phyloP scores from a whole-genome alignment of 1,140 invertebrate genomes.

The Panagrolaimus sp. region DNA sequence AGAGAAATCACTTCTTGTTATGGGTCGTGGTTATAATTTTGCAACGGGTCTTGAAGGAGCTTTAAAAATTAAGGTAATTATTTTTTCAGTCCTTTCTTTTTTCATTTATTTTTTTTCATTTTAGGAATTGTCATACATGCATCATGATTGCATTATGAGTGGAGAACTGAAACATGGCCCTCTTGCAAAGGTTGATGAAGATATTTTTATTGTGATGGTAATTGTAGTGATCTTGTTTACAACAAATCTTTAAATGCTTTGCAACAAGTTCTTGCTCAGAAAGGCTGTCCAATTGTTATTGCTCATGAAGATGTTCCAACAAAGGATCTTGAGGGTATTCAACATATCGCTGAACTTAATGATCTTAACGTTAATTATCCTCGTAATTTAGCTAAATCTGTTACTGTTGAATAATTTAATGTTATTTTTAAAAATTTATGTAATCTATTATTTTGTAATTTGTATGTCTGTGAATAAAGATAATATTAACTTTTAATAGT shows the following conservation, averaged over 20 bases:
- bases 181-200: constrained; percentile 87
- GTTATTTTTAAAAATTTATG: no score
- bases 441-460: no score
- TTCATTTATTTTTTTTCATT: constrained; percentile 8
- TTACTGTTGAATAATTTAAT: constrained; percentile 83
- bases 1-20: constrained; percentile 89
- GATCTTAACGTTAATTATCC: constrained; percentile 97
- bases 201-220: constrained; percentile 97
- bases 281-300: constrained; percentile 85
- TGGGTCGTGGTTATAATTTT: constrained; percentile 97
- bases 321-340: constrained; percentile 65
- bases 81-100: constrained; percentile 18
- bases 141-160: constrained; percentile 97
- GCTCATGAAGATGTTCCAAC: constrained; percentile 87
- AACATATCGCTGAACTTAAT: constrained; percentile 88
- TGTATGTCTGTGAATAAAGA: no score
- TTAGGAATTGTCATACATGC: constrained; percentile 97
- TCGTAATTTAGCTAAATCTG: constrained; percentile 94
- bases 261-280: constrained; percentile 70
- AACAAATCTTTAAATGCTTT: constrained; percentile 96
- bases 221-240: constrained; percentile 94
- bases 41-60: constrained; percentile 97
- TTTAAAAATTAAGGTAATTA: constrained; percentile 69
- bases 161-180: constrained; percentile 99
- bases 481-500: no score